Percentiles rank a stretch among this genome's conserved stretches.
phyloP scores from a whole-genome alignment of 2,888 invertebrate species.

The Zele albiditarsus region DNA sequence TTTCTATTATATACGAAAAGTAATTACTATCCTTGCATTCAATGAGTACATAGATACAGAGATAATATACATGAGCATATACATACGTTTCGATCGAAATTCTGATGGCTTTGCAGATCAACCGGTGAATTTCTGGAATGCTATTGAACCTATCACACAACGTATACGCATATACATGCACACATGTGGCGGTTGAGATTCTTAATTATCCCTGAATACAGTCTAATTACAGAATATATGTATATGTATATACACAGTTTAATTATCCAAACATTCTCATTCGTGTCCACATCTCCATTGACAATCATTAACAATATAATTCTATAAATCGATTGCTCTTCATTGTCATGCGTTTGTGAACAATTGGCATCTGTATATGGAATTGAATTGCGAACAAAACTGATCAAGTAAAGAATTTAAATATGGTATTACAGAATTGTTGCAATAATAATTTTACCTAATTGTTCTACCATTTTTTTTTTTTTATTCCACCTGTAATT shows the following conservation, averaged over 20 bases:
- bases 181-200: conserved; percentile 42
- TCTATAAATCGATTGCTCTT: background rate
- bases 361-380: too few species aligned
- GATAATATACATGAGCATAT: background rate
- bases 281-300: background rate
- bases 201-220: conserved; percentile 59
- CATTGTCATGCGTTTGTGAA: too few species aligned
- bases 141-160: conserved; percentile 62
- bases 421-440: too few species aligned
- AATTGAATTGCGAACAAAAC: background rate
- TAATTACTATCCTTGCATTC: background rate
- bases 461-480: too few species aligned
- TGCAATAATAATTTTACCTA: too few species aligned
- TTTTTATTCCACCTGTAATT: too few species aligned
- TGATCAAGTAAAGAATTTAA: too few species aligned
- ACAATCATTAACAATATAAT: background rate
- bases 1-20: background rate
- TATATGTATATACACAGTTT: background rate
- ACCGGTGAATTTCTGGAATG: conserved; percentile 58
- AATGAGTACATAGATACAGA: background rate
- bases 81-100: conserved; percentile 31
- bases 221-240: conserved; percentile 36
- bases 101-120: conserved; percentile 37
- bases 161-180: conserved; percentile 25
- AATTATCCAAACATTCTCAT: background rate